Evolutionary conservation across 2,113 vertebrate species (phyloP), one percentile per base, ranked within the genome.

Genomic region (Tangachromis dhanisi): DNA sequence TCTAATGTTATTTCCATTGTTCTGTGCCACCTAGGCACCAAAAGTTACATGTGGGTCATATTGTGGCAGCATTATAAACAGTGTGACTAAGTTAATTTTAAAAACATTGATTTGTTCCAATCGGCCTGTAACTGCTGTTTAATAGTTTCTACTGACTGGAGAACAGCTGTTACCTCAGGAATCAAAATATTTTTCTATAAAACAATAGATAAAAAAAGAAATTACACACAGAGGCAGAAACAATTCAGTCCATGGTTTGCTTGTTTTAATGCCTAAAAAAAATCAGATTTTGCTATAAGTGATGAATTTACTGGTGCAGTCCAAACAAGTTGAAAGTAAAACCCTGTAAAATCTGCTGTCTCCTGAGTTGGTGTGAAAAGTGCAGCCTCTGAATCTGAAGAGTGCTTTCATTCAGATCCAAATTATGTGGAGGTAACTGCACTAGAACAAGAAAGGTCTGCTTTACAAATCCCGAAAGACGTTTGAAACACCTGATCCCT

Each of bases 281-380:
- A 24, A 0, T 40, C 33, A 5, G 3, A 21, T 68, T 38, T 35
- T 0, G 1, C 19, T 40, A 1, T 68, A 40, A 68, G 33, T 68
- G 31, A 68, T 40, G 4, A 38, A 38, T 0, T 68, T 40, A 40
- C 33, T 13, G 7, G 1, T 68, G 33, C 7, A 40, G 33, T 68
- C 6, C 35, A 0, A 68, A 21, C 11, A 40, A 40, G 63, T 38
- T 38, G 63, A 40, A 68, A 68, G 33, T 14, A 73, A 73, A 76
- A 0, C 71, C 40, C 8, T 47, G 40, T 3, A 47, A 29, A 76
- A 29, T 16, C 14, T 1, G 68, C 68, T 0, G 9, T 0, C 40
- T 17, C 14, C 24, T 76, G 14, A 10, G 21, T 76, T 29, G 40
- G 24, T 17, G 24, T 10, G 14, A 26, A 78, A 78, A 78, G 16